Conservation (phyloP, 2,797 vertebrate species). For the Sphenopsis melanotis region DNA sequence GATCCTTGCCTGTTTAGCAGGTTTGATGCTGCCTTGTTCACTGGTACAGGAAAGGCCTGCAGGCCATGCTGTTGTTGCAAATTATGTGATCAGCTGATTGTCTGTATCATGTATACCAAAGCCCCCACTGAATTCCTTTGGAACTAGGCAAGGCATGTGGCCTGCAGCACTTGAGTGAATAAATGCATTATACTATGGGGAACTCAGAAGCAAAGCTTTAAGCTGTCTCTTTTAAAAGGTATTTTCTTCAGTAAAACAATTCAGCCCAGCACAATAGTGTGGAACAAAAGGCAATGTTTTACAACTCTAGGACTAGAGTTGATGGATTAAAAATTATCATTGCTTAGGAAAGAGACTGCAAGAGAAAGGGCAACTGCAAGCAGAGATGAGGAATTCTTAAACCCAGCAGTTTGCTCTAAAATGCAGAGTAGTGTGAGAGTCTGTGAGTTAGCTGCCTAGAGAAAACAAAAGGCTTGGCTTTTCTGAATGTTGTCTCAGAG, state of each 20-base stretch:
- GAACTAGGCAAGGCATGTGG: neutral
- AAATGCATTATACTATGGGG: neutral
- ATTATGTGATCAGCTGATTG: neutral
- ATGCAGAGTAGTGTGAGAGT: neutral
- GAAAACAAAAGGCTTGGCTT: neutral
- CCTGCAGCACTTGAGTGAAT: neutral
- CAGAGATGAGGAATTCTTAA: neutral
- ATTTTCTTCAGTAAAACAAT: neutral
- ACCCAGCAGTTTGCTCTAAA: neutral
- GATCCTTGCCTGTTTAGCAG: neutral
- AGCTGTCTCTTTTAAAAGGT: neutral
- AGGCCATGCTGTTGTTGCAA: neutral
- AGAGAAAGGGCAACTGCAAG: neutral
- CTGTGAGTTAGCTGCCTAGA: neutral
- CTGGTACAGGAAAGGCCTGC: neutral
- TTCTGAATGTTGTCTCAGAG: neutral
- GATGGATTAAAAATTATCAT: neutral
- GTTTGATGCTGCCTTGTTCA: neutral
- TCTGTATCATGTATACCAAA: neutral
- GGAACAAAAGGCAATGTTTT: neutral
- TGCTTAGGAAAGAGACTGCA: neutral
- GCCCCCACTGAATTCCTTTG: neutral
- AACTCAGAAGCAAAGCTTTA: neutral
- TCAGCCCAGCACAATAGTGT: neutral
- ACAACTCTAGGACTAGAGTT: neutral